These are phyloP conservation scores for Lepidurus packardi DNA, from an alignment of 1,140 invertebrate genomes.

Conservation along the genomic window DNA sequence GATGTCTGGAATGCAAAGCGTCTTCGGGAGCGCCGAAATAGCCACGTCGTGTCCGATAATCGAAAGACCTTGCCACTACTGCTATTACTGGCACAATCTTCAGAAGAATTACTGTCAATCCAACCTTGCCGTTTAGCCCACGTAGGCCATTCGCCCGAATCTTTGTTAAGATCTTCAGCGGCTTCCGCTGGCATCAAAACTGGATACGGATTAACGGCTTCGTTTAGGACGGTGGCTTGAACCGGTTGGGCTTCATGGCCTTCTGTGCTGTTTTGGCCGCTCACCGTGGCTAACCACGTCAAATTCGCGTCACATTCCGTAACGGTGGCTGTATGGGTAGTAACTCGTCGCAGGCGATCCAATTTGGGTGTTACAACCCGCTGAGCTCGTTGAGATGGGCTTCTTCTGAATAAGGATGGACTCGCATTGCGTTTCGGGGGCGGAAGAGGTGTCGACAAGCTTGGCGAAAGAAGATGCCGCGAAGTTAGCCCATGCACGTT, in stretches of 20 bases:
- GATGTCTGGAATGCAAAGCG: slow-evolving; percentile 26
- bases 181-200: background rate
- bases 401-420: background rate
- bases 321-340: slow-evolving; percentile 6
- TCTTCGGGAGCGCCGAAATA: slow-evolving; percentile 29
- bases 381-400: slow-evolving; percentile 3
- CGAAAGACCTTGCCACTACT: slow-evolving; percentile 31
- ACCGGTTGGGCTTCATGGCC: background rate
- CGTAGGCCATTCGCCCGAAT: slow-evolving; percentile 29
- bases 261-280: background rate
- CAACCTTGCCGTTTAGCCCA: slow-evolving; percentile 34
- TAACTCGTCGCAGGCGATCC: background rate
- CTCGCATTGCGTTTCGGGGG: background rate
- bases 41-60: slow-evolving; percentile 30
- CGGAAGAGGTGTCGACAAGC: background rate
- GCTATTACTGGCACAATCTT: slow-evolving; percentile 17
- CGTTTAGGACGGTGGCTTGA: background rate
- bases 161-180: background rate
- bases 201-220: slow-evolving; percentile 6
- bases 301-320: slow-evolving; percentile 8
- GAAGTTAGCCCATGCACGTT: background rate
- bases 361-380: background rate
- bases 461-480: background rate
- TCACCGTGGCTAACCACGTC: background rate
- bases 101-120: slow-evolving; percentile 24